Percentiles rank a stretch among this genome's conserved stretches.
These are phyloP conservation scores for Hylomyscus alleni DNA, from an alignment of 2,797 vertebrate genomes.

Conservation along the genomic window DNA sequence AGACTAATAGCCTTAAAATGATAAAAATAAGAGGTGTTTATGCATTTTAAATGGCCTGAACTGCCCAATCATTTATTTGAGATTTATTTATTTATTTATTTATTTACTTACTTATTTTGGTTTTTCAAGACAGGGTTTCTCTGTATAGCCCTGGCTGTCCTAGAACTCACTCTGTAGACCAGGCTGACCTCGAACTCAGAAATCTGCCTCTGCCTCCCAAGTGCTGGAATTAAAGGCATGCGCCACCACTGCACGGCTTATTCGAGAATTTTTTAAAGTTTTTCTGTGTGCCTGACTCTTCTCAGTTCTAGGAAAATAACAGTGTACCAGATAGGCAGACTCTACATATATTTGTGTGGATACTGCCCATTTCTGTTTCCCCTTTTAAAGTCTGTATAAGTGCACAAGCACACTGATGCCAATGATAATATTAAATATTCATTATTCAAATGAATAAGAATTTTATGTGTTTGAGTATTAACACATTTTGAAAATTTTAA, in stretches of 20 bases:
- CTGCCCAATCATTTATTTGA: background rate
- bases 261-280: constrained; percentile 8
- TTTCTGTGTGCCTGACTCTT: background rate
- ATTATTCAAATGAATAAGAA: background rate
- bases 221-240: too few relatives aligned
- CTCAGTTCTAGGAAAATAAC: background rate
- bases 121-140: too few relatives aligned
- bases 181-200: too few relatives aligned
- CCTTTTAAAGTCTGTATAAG: background rate
- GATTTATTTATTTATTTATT: background rate
- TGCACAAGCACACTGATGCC: background rate
- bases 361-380: background rate
- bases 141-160: too few relatives aligned
- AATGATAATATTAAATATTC: constrained; percentile 14
- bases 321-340: background rate
- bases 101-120: too few relatives aligned
- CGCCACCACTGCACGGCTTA: background rate
- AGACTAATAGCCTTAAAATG: constrained; percentile 31
- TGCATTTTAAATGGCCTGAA: constrained; percentile 37
- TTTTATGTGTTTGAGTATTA: background rate
- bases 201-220: too few relatives aligned
- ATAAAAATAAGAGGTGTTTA: constrained; percentile 6
- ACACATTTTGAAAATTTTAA: constrained; percentile 41
- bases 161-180: too few relatives aligned
- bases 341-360: background rate